Percentiles rank a stretch among this genome's conserved stretches.
Conservation (phyloP, 2,113 vertebrate species). For the Phalacrocorax brasilianus region DNA sequence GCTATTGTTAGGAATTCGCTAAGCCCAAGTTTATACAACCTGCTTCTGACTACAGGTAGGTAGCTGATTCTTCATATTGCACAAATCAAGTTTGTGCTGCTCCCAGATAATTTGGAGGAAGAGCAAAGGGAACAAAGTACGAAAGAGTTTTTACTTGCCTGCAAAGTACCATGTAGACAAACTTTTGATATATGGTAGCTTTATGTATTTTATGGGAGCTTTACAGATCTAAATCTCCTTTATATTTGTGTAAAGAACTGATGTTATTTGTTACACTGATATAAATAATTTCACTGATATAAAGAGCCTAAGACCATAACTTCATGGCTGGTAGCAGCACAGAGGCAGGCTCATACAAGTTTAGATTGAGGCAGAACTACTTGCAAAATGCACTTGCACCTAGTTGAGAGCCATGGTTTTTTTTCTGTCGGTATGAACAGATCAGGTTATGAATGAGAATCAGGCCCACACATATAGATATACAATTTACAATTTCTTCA, state of each 20-base stretch:
- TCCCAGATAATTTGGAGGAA: not conserved
- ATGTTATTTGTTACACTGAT: not conserved
- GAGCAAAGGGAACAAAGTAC: not conserved
- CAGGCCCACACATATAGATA: not conserved
- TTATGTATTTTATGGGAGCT: not conserved
- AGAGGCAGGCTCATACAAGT: fast-evolving
- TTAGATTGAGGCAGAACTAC: not conserved
- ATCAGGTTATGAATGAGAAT: not conserved
- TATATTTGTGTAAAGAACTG: not conserved
- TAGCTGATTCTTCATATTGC: not conserved
- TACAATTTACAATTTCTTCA: not conserved
- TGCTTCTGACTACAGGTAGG: not conserved
- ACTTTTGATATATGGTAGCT: not conserved
- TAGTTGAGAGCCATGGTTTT: not conserved
- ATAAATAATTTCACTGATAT: not conserved
- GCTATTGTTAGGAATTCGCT: not conserved
- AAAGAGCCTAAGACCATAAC: not conserved
- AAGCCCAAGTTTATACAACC: not conserved
- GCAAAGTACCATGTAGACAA: not conserved
- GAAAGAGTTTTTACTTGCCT: not conserved
- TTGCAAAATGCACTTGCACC: not conserved
- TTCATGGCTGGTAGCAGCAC: not conserved
- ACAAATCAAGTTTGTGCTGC: not conserved
- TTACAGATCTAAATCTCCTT: not conserved
- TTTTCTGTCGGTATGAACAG: not conserved